Evolutionary conservation across 35 echinoderm and acorn worm species (phyloP), one percentile per base, ranked within the genome.

Genomic region (Ophiothrix spiculata): DNA sequence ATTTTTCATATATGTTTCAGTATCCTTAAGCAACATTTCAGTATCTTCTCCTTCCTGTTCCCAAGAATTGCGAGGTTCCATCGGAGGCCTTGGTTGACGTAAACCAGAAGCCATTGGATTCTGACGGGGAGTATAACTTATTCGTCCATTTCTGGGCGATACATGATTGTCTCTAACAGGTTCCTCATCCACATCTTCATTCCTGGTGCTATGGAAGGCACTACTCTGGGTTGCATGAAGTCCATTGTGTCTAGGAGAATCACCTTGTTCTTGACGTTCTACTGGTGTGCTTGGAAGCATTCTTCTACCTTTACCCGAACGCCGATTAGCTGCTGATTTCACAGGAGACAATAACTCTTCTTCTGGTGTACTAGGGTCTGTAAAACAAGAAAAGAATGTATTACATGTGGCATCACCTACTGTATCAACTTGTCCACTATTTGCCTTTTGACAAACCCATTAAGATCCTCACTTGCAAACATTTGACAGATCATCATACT

Each of bases 11-110:
- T 85, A 91, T 25, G 87, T 90, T 77, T 97, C 94, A 8, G 94
- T 97, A 56, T 97, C 94, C 56, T 97, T 97, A 33, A 97, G 35
- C 14, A 97, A 88, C 11, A 93, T 35, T 82, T 97, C 94, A 21
- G 94, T 97, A 81, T 97, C 94, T 35, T 77, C 82, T 31, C 84
- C 88, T 37, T 85, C 87, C 36, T 86, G 73, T 21, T 83, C 88
- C 87, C 88, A 80, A 4, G 74, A 88, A 31, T 80, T 76, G 45
- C 46, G 37, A 2, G 32, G 36, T 10, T 76, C 39, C 69, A 81
- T 69, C 16, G 31, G 64, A 15, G 28, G 37, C 38, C 56, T 69
- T n/a, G 60, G 0, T 1, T 83, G 39, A 37, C 39, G 39, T 32
- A 41, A 19, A 21, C 87, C 36, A 14, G 69, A 73, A 78, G 29